A percentile compares a stretch with the other conserved stretches of the same genome.
phyloP scores from a whole-genome alignment of 2,888 invertebrate species.

The Stenolophus ochropezus region DNA sequence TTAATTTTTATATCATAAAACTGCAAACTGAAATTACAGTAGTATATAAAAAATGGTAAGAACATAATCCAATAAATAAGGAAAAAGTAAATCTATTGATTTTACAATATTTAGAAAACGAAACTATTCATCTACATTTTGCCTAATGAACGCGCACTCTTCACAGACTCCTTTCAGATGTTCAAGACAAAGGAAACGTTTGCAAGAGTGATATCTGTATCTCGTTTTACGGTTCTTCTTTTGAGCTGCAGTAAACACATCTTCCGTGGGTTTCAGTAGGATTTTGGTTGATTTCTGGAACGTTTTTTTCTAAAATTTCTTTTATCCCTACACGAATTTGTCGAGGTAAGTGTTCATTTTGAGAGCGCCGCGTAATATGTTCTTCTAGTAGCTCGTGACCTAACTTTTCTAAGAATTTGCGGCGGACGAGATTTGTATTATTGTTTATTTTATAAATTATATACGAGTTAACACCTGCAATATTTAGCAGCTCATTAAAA shows the following conservation, averaged over 20 bases:
- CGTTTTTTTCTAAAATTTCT: neutral
- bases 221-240: conserved; percentile 26
- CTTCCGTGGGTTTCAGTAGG: neutral
- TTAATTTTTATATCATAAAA: neutral
- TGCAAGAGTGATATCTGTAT: neutral
- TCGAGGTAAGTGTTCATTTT: too few relatives aligned
- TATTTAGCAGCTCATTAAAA: conserved; percentile 61
- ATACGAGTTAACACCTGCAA: conserved; percentile 51
- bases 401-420: conserved; percentile 4
- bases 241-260: neutral
- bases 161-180: neutral
- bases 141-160: neutral
- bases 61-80: neutral
- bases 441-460: conserved; percentile 38
- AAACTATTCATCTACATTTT: conserved; percentile 2
- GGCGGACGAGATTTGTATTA: neutral
- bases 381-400: neutral
- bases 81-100: neutral
- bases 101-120: neutral
- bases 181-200: neutral
- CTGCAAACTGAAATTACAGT: neutral
- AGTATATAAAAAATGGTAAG: neutral
- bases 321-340: too few relatives aligned
- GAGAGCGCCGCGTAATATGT: neutral
- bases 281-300: conserved; percentile 4